phyloP scores from a whole-genome alignment of 2,888 invertebrate genomes.

The Bombylius major region DNA sequence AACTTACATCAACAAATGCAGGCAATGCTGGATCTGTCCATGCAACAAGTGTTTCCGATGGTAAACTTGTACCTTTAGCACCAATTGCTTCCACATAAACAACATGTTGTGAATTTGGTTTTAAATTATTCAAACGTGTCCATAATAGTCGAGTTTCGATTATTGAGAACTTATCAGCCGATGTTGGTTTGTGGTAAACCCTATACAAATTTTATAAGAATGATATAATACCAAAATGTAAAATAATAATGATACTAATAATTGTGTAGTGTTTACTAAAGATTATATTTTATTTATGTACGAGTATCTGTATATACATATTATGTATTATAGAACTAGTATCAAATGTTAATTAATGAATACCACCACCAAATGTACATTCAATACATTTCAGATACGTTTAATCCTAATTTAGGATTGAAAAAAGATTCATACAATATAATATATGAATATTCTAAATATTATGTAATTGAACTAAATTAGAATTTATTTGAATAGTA shows the following conservation, averaged over 20 bases:
- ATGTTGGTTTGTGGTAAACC: conserved; percentile 55
- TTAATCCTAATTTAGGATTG: too few relatives aligned
- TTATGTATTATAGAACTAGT: too few relatives aligned
- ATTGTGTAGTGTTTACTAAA: too few relatives aligned
- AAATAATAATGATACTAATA: too few relatives aligned
- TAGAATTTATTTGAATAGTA: too few relatives aligned
- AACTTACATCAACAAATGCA: conserved; percentile 66
- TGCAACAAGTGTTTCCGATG: conserved; percentile 70
- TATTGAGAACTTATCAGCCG: conserved; percentile 46
- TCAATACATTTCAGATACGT: too few relatives aligned
- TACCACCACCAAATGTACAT: too few relatives aligned
- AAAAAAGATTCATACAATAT: too few relatives aligned
- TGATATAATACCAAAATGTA: not conserved
- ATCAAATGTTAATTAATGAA: too few relatives aligned
- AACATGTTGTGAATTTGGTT: conserved; percentile 72
- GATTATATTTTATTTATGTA: not conserved
- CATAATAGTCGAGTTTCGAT: conserved; percentile 57
- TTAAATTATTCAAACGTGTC: conserved; percentile 54
- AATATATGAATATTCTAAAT: too few relatives aligned
- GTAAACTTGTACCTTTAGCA: conserved; percentile 55
- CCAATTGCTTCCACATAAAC: conserved; percentile 61
- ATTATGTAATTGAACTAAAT: too few relatives aligned
- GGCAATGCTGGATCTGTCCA: conserved; percentile 84
- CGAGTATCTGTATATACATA: not conserved
- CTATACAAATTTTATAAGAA: conserved; percentile 32